Evolutionary conservation across 2,113 vertebrate genomes (phyloP).

Genomic region (Prolemur simus): DNA sequence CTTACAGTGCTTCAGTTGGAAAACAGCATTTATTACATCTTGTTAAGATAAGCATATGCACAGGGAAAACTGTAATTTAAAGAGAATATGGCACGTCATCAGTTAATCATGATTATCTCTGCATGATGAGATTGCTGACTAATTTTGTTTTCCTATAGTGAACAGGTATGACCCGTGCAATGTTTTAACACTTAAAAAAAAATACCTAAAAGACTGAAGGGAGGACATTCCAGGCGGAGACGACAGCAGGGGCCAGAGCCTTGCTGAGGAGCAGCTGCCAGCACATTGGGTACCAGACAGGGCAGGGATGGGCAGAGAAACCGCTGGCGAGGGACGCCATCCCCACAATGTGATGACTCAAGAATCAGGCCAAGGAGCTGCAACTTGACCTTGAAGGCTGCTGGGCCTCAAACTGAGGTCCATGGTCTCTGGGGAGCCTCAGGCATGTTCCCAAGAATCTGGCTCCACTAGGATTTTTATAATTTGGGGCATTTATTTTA

Average conservation of each 20-base stretch:
- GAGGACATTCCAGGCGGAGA: neutral
- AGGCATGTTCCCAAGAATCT: neutral
- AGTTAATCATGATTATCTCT: neutral
- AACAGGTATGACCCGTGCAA: neutral
- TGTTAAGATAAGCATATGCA: neutral
- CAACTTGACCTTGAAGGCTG: neutral
- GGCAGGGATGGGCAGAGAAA: neutral
- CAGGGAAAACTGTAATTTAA: neutral
- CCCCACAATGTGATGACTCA: fast-evolving
- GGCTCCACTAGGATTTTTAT: neutral
- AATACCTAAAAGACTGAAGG: neutral
- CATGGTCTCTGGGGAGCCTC: neutral
- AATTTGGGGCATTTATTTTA: neutral
- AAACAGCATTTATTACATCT: neutral
- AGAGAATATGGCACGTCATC: neutral
- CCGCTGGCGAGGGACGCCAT: neutral
- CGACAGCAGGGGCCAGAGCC: neutral
- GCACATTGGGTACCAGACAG: neutral
- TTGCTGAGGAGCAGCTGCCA: neutral
- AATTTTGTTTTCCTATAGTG: neutral
- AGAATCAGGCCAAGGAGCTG: neutral
- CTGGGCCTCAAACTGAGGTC: neutral
- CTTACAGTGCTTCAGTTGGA: neutral
- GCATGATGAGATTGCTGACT: neutral
- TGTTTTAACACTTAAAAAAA: neutral